A percentile compares a stretch with the other conserved stretches of the same genome.
Conservation (phyloP, 2,888 invertebrate genomes). For the Ramazzottius varieornatus region DNA sequence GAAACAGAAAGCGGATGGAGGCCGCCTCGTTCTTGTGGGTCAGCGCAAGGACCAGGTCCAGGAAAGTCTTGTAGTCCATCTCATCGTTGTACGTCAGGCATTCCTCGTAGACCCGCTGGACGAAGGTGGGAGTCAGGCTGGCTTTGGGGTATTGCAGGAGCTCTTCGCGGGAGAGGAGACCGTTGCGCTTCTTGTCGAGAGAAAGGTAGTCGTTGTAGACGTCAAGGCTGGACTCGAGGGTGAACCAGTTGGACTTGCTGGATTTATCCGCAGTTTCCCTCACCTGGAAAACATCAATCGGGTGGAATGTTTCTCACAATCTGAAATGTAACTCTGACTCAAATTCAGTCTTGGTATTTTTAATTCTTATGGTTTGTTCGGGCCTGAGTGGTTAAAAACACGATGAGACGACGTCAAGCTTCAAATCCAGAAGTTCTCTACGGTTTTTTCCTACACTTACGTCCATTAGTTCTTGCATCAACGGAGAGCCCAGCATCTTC, state of each 20-base stretch:
- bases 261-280: neutral
- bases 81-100: conserved; percentile 68
- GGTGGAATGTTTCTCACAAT: no score
- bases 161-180: conserved; percentile 74
- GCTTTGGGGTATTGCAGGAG: conserved; percentile 37
- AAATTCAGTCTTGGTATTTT: conserved; percentile 2
- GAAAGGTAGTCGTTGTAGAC: conserved; percentile 82
- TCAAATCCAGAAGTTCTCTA: no score
- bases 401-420: no score
- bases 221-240: neutral
- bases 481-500: conserved; percentile 67
- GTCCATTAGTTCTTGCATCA: conserved; percentile 69
- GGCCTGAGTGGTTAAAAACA: no score
- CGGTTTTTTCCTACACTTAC: no score
- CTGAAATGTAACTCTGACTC: conserved; percentile 21
- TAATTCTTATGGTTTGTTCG: no score
- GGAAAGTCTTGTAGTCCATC: conserved; percentile 87
- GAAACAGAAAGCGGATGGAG: conserved; percentile 63
- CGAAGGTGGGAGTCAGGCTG: conserved; percentile 61
- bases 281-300: neutral
- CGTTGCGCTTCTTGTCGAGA: conserved; percentile 74
- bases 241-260: neutral
- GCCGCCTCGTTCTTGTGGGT: conserved; percentile 76
- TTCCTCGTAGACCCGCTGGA: conserved; percentile 76
- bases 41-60: conserved; percentile 71